These are phyloP conservation scores for Ips nitidus DNA, from an alignment of 1,140 invertebrate species.

Conservation along the genomic window DNA sequence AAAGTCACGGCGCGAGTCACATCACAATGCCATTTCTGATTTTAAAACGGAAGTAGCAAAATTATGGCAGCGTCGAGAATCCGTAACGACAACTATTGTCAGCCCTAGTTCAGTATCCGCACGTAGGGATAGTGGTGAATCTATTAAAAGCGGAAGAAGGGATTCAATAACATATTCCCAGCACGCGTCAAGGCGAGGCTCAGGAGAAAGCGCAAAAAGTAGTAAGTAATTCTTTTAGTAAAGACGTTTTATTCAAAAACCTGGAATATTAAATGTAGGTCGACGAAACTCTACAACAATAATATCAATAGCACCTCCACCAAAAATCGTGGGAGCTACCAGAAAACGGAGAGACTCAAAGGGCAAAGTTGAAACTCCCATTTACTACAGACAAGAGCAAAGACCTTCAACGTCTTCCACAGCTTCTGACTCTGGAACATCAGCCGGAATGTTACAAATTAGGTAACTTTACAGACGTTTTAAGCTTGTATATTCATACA, in stretches of 20 bases:
- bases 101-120: constrained; percentile 53
- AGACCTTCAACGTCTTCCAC: constrained; percentile 79
- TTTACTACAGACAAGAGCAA: constrained; percentile 62
- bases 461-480: constrained; percentile 6
- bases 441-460: constrained; percentile 27
- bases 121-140: constrained; percentile 58
- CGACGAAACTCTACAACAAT: constrained; percentile 65
- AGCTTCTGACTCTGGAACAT: constrained; percentile 65
- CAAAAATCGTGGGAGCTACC: constrained; percentile 59
- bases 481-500: background rate
- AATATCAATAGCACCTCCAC: constrained; percentile 59
- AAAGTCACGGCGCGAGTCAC: constrained; percentile 70
- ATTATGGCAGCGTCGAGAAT: constrained; percentile 67
- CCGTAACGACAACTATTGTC: constrained; percentile 53
- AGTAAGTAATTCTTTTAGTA: constrained; percentile 26
- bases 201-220: constrained; percentile 63
- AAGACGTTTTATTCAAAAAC: background rate
- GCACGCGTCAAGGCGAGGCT: constrained; percentile 59
- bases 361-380: constrained; percentile 43
- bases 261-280: constrained; percentile 39
- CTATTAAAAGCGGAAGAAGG: constrained; percentile 50
- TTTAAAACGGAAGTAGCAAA: constrained; percentile 71
- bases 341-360: constrained; percentile 67
- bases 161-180: constrained; percentile 49
- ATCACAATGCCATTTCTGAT: constrained; percentile 64